Conservation (phyloP, 2,113 vertebrate genomes). For the Neolamprologus hecqui region DNA sequence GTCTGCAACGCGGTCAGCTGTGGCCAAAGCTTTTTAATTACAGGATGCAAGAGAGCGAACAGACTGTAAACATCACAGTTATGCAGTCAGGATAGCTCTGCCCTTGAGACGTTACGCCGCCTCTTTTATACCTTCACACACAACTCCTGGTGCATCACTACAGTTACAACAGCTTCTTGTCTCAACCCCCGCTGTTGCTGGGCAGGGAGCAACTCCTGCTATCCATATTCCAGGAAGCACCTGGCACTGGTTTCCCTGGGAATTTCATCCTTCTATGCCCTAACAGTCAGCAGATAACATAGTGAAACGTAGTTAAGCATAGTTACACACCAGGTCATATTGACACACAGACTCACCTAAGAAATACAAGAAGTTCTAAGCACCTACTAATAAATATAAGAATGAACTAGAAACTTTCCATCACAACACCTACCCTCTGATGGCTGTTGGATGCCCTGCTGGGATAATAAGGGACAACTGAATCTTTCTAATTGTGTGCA, state of each 20-base stretch:
- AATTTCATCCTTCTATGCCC: background rate
- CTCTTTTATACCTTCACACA: background rate
- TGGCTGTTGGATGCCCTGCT: background rate
- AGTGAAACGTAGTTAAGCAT: background rate
- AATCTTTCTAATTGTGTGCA: background rate
- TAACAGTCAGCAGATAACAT: background rate
- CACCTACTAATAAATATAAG: background rate
- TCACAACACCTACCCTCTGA: background rate
- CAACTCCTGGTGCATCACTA: background rate
- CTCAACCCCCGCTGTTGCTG: background rate
- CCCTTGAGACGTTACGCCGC: background rate
- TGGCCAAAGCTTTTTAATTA: background rate
- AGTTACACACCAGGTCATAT: background rate
- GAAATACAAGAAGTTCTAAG: background rate
- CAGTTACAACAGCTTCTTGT: background rate
- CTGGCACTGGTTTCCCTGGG: background rate
- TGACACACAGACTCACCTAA: background rate
- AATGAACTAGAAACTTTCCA: background rate
- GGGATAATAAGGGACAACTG: background rate
- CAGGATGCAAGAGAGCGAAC: background rate
- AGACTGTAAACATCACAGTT: background rate
- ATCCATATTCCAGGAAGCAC: background rate
- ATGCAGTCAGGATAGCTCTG: background rate
- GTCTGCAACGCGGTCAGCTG: background rate
- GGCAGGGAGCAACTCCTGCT: background rate